Evolutionary conservation across 2,113 vertebrate species (phyloP).

Genomic region (Alosa alosa): DNA sequence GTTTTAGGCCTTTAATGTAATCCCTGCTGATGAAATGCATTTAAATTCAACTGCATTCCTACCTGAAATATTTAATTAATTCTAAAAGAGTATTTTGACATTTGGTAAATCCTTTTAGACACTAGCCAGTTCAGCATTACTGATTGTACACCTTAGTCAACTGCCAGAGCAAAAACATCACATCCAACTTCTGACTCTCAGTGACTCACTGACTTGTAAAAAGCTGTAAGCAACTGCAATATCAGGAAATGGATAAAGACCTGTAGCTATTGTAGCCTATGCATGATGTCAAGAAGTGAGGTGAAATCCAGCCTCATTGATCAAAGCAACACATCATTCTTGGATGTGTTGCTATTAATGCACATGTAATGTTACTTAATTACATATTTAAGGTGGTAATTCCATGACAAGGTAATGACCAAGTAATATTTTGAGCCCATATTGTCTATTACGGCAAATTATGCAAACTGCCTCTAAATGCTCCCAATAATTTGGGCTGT

Average conservation of each 20-base stretch:
- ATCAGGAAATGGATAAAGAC: too few relatives aligned
- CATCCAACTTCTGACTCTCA: not conserved
- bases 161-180: not conserved
- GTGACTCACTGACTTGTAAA: not conserved
- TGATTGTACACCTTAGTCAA: not conserved
- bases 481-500: not conserved
- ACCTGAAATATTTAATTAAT: not conserved
- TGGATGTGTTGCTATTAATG: too few relatives aligned
- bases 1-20: not conserved
- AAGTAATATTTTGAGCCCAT: too few relatives aligned
- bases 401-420: too few relatives aligned
- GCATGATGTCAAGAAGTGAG: too few relatives aligned
- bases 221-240: not conserved
- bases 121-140: not conserved
- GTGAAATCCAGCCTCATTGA: too few relatives aligned
- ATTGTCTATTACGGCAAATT: not conserved
- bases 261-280: too few relatives aligned
- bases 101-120: not conserved
- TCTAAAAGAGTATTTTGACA: not conserved
- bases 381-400: too few relatives aligned
- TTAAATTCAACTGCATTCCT: not conserved
- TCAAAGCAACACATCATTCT: too few relatives aligned
- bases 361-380: too few relatives aligned
- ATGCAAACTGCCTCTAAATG: not conserved
- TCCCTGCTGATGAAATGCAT: not conserved